A percentile compares a stretch with the other conserved stretches of the same genome.
Evolutionary conservation across 2,888 invertebrate species (phyloP).

Genomic region (Cryptus armator): DNA sequence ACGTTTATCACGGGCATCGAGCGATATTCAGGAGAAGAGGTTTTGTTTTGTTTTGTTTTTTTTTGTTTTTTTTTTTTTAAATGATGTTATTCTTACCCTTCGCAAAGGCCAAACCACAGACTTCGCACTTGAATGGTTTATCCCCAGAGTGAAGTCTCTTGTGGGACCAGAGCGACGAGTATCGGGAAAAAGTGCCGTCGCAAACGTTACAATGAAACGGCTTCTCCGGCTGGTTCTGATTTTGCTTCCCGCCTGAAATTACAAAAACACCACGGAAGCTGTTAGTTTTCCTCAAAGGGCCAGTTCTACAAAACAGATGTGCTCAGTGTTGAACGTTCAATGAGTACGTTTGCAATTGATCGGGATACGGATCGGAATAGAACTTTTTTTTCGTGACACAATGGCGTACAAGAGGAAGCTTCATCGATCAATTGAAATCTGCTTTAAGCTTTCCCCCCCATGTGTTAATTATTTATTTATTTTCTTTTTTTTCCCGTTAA

Average conservation of each 20-base stretch:
- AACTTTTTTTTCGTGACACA: conserved; percentile 70
- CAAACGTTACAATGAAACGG: conserved; percentile 96
- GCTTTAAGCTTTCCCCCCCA: conserved; percentile 45
- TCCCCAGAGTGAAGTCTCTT: conserved; percentile 94
- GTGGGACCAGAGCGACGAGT: conserved; percentile 95
- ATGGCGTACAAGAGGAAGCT: conserved; percentile 65
- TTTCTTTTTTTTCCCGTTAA: background rate
- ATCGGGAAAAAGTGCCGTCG: conserved; percentile 92
- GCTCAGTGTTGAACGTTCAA: conserved; percentile 70
- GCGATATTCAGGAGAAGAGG: background rate
- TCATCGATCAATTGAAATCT: conserved; percentile 10
- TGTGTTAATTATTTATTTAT: background rate
- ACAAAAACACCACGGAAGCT: conserved; percentile 77
- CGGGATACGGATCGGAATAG: conserved; percentile 64
- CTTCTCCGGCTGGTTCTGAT: conserved; percentile 88
- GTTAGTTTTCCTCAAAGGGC: conserved; percentile 84
- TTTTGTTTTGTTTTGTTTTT: conserved; percentile 21
- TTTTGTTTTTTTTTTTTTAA: conserved; percentile 10
- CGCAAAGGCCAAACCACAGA: conserved; percentile 95
- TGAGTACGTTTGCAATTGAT: conserved; percentile 70
- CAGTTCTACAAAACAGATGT: conserved; percentile 83
- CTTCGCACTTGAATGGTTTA: conserved; percentile 95
- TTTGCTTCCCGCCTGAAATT: conserved; percentile 84
- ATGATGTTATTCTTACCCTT: conserved; percentile 86
- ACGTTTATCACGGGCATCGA: background rate